phyloP scores from a whole-genome alignment of 2,797 vertebrate genomes.

The Molossus alvarezi region DNA sequence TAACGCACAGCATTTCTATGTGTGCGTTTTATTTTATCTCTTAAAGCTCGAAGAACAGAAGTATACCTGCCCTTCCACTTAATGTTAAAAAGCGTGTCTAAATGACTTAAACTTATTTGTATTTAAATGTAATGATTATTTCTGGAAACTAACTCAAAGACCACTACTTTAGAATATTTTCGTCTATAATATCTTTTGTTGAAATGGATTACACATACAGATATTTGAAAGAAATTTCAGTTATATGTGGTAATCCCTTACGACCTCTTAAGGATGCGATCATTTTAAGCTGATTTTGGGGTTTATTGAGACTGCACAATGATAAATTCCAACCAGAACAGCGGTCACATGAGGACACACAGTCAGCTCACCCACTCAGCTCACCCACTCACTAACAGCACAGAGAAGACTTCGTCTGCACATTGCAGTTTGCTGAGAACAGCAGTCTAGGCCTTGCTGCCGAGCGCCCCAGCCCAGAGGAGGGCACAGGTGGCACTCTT shows the following conservation, averaged over 20 bases:
- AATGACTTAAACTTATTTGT: slow-evolving; percentile 30
- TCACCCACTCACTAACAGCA: not conserved
- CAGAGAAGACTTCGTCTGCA: not conserved
- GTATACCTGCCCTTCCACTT: not conserved
- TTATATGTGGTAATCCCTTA: not conserved
- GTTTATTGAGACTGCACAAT: slow-evolving; percentile 5
- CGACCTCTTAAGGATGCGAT: not conserved
- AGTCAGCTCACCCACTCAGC: not conserved
- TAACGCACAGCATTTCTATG: not conserved
- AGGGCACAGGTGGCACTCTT: not conserved
- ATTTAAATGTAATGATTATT: slow-evolving; percentile 31
- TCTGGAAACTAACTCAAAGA: slow-evolving; percentile 28
- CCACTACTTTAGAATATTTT: slow-evolving; percentile 36
- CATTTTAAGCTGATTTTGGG: not conserved
- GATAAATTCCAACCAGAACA: slow-evolving; percentile 1
- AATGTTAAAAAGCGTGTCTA: not conserved
- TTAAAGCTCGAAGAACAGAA: slow-evolving; percentile 56
- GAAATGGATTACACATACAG: not conserved
- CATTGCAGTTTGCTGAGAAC: not conserved
- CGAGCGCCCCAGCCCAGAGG: not conserved
- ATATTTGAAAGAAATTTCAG: slow-evolving; percentile 10
- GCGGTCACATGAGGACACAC: not conserved
- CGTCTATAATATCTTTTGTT: not conserved
- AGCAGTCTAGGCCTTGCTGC: not conserved
- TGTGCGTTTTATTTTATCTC: slow-evolving; percentile 33